Base-by-base conservation (phyloP, 2,113 vertebrate species). In the Andinoacara biseriatus region DNA sequence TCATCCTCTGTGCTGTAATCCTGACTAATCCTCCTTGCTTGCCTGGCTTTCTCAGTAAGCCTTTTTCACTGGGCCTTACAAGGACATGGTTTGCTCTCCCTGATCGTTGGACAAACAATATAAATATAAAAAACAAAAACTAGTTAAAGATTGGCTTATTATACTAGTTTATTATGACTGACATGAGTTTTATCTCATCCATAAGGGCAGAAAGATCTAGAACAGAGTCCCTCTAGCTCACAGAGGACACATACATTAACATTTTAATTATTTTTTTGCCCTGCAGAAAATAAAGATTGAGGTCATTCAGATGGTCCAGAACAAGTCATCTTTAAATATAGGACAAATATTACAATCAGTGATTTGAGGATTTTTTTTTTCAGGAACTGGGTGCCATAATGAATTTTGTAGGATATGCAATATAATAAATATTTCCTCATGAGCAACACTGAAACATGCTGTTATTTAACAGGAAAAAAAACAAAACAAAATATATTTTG, bases 1-100 rank as follows among this genome's bases (percentile, higher is more conserved):
- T 58, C 1, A 75, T 49, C n/a, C 54, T 59, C 29, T 10, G 35
- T 31, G 58, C 54, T 38, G 10, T 90, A 85, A 87, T 85, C 80
- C 83, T 77, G 54, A 46, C 33, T 83, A 83, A 83, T 83, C 85
- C 83, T 57, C 15, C 57, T 22, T 20, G 13, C 56, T 26, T 72
- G 31, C 76, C 57, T 56, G 72, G 24, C 17, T 33, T 56, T 74
- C 38, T 63, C 20, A 31, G n/a, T 58, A 77, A 74, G 77, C 63
- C 26, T 22, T 75, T 38, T 35, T 29, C 22, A 22, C 57, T 58
- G 10, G 14, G 22, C 2, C 26, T 74, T 46, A 63, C 3, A 14
- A 67, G 2, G 20, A 76, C 35, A 72, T 18, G 22, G 3, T 38
- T 14, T 35, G 24, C 15, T 46, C 56, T n/a, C 26, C 26, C 7